Conservation (phyloP, 92 coral and sea anemone species). For the Micromussa lordhowensis region DNA sequence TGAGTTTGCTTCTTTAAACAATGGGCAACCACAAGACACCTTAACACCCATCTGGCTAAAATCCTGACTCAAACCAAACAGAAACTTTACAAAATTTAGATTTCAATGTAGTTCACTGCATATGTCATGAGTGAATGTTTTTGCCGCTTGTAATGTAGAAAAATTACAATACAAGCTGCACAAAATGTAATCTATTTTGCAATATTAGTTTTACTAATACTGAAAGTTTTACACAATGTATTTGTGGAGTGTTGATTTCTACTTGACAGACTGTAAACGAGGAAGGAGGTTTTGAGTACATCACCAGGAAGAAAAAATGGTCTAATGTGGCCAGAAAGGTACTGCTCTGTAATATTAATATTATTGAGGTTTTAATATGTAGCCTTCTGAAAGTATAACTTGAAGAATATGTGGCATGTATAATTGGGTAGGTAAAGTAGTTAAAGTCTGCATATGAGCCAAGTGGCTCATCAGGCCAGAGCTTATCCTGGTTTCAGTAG, state of each 20-base stretch:
- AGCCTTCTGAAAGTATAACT: neutral
- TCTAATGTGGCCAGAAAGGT: constrained; percentile 95
- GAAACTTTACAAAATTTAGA: no score
- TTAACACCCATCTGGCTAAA: no score
- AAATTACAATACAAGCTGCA: neutral
- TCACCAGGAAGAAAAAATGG: constrained; percentile 98
- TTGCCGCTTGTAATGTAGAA: neutral
- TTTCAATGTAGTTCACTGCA: no score
- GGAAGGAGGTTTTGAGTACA: constrained; percentile 96
- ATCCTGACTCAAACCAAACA: no score
- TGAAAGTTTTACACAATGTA: neutral
- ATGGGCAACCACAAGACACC: no score
- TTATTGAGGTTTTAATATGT: neutral
- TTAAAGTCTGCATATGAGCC: no score
- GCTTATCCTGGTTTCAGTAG: no score
- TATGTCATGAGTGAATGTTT: neutral
- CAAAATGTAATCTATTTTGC: neutral
- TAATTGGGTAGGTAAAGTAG: no score
- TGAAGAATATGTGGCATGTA: no score
- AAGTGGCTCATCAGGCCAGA: no score
- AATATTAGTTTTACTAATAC: neutral
- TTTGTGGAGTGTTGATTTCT: neutral
- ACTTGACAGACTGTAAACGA: constrained; percentile 87
- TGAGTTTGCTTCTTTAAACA: no score
- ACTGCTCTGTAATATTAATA: neutral